A percentile compares a stretch with the other conserved stretches of the same genome.
phyloP scores from a whole-genome alignment of 2,888 invertebrate genomes.

The Cordilura impudica region DNA sequence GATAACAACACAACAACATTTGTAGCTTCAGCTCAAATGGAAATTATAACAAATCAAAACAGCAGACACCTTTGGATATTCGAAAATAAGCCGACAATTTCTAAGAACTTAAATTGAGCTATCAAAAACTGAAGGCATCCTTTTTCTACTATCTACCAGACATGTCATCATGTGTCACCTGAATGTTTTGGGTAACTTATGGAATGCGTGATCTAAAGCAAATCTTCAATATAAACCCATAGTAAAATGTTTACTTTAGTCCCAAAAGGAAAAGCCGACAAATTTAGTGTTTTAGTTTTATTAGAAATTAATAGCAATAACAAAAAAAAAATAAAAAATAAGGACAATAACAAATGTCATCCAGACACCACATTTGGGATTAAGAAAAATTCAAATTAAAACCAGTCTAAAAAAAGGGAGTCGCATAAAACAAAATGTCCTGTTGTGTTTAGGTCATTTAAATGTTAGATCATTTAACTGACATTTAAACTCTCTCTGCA shows the following conservation, averaged over 20 bases:
- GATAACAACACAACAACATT: conserved; percentile 22
- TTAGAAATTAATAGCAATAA: conserved; percentile 33
- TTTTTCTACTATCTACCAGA: conserved; percentile 40
- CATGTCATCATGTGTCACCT: conserved; percentile 56
- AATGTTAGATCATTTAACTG: conserved; percentile 35
- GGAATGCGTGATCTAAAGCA: conserved; percentile 55
- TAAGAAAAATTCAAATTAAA: conserved; percentile 7
- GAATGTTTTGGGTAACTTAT: conserved; percentile 13
- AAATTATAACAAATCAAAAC: conserved; percentile 59
- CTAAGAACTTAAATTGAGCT: conserved; percentile 72
- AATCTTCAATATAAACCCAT: conserved; percentile 45
- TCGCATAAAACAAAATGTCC: conserved; percentile 32
- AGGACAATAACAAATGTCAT: conserved; percentile 16
- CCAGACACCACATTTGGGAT: conserved; percentile 9
- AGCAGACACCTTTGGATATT: conserved; percentile 55
- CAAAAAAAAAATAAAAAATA: conserved; percentile 4
- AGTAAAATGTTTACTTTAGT: conserved; percentile 11
- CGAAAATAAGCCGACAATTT: conserved; percentile 62
- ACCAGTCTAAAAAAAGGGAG: not conserved
- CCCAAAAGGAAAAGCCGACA: conserved; percentile 30
- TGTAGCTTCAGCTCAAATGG: conserved; percentile 46
- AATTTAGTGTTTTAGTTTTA: conserved; percentile 31
- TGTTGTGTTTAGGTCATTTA: conserved; percentile 34
- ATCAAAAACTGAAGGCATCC: conserved; percentile 51
- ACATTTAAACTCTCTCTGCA: conserved; percentile 6